These are phyloP conservation scores for Lepidostoma basale DNA, from an alignment of 1,140 invertebrate species.

Conservation along the genomic window DNA sequence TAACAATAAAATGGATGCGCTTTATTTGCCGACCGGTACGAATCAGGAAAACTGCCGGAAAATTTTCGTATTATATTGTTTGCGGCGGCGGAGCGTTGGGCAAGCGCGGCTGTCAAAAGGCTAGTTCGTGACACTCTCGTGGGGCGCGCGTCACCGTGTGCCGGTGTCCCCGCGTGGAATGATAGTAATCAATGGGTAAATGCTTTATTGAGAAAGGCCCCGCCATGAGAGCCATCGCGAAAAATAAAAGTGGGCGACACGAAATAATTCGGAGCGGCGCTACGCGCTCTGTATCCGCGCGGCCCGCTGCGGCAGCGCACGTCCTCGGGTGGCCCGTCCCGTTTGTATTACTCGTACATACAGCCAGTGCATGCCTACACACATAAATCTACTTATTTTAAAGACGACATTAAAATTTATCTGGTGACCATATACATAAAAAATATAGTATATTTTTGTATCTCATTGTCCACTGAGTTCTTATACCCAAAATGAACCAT, in stretches of 20 bases:
- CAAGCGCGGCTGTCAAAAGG: conserved; percentile 19
- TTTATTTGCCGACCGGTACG: background rate
- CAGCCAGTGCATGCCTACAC: too few relatives aligned
- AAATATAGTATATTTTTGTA: too few relatives aligned
- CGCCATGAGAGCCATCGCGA: conserved; percentile 13
- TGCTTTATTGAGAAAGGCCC: conserved; percentile 27
- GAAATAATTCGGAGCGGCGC: background rate
- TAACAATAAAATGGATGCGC: background rate
- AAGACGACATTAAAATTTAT: too few relatives aligned
- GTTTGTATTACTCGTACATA: too few relatives aligned
- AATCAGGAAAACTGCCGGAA: background rate
- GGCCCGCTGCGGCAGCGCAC: too few relatives aligned
- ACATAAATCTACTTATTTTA: too few relatives aligned
- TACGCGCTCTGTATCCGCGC: conserved; percentile 22
- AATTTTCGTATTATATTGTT: background rate
- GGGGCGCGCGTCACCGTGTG: conserved; percentile 16
- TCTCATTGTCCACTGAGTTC: too few relatives aligned
- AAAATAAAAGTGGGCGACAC: conserved; percentile 37
- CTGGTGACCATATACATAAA: too few relatives aligned
- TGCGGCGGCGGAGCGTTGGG: background rate
- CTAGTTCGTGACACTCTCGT: background rate
- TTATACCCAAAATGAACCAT: too few relatives aligned
- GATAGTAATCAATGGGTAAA: conserved; percentile 20
- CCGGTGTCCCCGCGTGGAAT: conserved; percentile 28
- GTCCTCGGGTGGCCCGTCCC: too few relatives aligned